Conservation (phyloP, 2,113 vertebrate genomes). For the Eulemur rufifrons region DNA sequence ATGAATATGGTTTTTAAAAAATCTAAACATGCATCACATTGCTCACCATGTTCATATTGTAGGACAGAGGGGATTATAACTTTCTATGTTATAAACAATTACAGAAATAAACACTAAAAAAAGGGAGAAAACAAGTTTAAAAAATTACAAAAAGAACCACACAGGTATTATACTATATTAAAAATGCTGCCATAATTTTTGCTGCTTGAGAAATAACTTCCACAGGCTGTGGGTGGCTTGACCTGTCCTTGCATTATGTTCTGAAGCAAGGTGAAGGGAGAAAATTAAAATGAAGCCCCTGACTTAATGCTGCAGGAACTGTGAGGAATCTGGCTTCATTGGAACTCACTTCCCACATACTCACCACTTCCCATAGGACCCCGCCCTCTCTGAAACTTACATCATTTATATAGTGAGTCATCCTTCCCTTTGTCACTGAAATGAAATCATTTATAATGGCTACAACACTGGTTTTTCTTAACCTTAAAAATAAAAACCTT, state of each 20-base stretch:
- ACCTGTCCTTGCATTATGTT: neutral
- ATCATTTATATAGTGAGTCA: slow-evolving; percentile 52
- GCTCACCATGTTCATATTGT: neutral
- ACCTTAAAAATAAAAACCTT: neutral
- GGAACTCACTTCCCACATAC: neutral
- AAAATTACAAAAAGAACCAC: neutral
- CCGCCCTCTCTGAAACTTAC: neutral
- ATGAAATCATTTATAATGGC: slow-evolving; percentile 28
- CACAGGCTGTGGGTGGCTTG: neutral
- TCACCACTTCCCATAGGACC: slow-evolving; percentile 4
- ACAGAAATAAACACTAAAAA: slow-evolving; percentile 1
- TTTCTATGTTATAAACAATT: neutral
- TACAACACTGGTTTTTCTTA: neutral
- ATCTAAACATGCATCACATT: neutral
- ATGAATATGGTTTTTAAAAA: neutral
- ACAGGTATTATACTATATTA: neutral
- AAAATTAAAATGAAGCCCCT: neutral
- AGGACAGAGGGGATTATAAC: neutral
- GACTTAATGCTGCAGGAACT: neutral
- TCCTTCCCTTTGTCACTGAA: neutral
- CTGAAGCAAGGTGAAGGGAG: neutral
- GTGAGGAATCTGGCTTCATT: neutral
- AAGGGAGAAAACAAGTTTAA: neutral
- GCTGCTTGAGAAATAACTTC: neutral
- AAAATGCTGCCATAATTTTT: neutral